These are phyloP conservation scores for Pheucticus melanocephalus DNA, from an alignment of 2,113 vertebrate genomes.

Conservation along the genomic window DNA sequence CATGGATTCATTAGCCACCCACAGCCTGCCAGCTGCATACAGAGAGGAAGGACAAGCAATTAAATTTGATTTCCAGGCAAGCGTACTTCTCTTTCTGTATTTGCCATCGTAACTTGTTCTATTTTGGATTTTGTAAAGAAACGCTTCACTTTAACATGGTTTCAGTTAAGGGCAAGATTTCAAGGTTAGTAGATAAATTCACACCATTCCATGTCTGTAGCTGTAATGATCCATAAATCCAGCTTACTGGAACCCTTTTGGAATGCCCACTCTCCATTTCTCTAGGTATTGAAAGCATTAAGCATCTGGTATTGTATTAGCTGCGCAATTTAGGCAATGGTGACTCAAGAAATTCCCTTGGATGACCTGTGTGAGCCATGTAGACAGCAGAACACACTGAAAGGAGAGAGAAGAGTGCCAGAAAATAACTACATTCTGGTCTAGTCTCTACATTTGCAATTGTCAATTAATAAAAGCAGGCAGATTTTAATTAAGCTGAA, in stretches of 20 bases:
- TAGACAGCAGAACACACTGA: neutral
- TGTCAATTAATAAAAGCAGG: neutral
- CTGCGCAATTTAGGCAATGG: neutral
- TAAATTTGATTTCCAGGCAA: neutral
- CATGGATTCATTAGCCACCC: neutral
- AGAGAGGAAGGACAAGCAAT: neutral
- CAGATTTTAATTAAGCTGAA: neutral
- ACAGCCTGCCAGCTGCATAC: neutral
- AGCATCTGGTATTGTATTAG: neutral
- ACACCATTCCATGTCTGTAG: neutral
- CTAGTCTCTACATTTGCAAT: neutral
- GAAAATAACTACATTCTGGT: neutral
- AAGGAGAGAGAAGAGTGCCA: neutral
- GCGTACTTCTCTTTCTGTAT: neutral
- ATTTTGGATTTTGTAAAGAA: neutral
- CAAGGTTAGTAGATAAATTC: neutral
- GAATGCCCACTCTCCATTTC: neutral
- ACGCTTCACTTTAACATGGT: neutral
- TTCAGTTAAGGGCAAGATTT: neutral
- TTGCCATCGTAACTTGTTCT: neutral
- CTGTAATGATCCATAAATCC: neutral
- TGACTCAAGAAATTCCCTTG: neutral
- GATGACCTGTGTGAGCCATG: neutral
- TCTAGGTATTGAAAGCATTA: neutral
- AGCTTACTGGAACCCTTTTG: neutral